Evolutionary conservation across 2,113 vertebrate genomes (phyloP).

Genomic region (Cnemophilus loriae): DNA sequence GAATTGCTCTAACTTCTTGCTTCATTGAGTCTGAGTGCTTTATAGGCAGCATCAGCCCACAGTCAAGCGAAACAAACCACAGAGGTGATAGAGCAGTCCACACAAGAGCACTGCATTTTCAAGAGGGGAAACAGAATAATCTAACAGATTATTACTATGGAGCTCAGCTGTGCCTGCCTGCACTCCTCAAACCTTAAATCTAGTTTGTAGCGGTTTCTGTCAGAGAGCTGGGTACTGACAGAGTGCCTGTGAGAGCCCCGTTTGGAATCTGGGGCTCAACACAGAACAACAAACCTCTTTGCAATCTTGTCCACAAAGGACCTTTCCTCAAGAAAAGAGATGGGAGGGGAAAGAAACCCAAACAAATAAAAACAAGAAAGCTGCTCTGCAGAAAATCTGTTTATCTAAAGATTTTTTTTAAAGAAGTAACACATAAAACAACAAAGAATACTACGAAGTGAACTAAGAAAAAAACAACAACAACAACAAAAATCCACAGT

Average conservation of each 20-base stretch:
- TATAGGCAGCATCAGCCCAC: background rate
- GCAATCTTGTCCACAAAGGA: background rate
- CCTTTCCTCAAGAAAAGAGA: background rate
- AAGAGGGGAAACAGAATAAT: background rate
- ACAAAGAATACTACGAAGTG: background rate
- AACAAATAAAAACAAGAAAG: background rate
- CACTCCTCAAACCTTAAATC: background rate
- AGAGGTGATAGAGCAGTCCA: accelerated
- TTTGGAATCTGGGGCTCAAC: background rate
- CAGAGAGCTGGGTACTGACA: too few species aligned
- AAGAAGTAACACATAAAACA: background rate
- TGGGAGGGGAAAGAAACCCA: background rate
- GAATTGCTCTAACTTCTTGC: background rate
- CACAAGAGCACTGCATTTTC: background rate
- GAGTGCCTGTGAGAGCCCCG: background rate
- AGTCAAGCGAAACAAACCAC: background rate
- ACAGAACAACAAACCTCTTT: background rate
- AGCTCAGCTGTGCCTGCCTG: background rate
- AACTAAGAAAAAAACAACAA: background rate
- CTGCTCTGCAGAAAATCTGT: background rate
- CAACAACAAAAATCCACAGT: background rate
- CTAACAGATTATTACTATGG: accelerated
- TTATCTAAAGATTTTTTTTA: background rate
- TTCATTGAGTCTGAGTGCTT: accelerated
- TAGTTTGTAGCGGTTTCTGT: background rate